Evolutionary conservation across 1,140 invertebrate genomes (phyloP).

Genomic region (Gonatopus flavifemur): DNA sequence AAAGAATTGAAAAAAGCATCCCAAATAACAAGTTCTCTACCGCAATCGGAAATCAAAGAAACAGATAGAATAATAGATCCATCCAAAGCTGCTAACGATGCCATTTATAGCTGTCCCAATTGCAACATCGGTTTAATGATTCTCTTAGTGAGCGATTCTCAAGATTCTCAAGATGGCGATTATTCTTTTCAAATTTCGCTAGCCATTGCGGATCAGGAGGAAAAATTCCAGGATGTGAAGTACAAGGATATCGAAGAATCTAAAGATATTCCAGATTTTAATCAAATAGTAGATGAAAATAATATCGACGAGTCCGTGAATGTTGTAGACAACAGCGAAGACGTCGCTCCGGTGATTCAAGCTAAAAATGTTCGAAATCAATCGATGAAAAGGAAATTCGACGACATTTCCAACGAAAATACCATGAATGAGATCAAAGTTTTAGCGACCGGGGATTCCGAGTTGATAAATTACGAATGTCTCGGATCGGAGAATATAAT

Average conservation of each 20-base stretch:
- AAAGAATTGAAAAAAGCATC: slow-evolving; percentile 3
- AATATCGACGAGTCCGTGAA: neutral
- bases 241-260: slow-evolving; percentile 4
- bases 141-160: slow-evolving; percentile 16
- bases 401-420: neutral
- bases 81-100: slow-evolving; percentile 12
- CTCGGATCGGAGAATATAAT: neutral
- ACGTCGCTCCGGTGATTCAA: too few species aligned
- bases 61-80: slow-evolving; percentile 10
- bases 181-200: slow-evolving; percentile 25
- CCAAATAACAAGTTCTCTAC: slow-evolving; percentile 1
- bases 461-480: too few species aligned
- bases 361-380: neutral
- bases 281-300: slow-evolving; percentile 1
- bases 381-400: neutral
- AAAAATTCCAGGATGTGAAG: slow-evolving; percentile 1
- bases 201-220: slow-evolving; percentile 12
- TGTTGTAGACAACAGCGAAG: neutral
- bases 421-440: too few species aligned
- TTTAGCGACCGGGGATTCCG: too few species aligned
- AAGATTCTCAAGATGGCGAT: slow-evolving; percentile 14
- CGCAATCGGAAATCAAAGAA: slow-evolving; percentile 9
- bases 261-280: slow-evolving; percentile 1
- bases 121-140: slow-evolving; percentile 30
- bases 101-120: slow-evolving; percentile 29